Conservation (phyloP, 2,888 invertebrate species). For the Heteromyza rotundicornis region DNA sequence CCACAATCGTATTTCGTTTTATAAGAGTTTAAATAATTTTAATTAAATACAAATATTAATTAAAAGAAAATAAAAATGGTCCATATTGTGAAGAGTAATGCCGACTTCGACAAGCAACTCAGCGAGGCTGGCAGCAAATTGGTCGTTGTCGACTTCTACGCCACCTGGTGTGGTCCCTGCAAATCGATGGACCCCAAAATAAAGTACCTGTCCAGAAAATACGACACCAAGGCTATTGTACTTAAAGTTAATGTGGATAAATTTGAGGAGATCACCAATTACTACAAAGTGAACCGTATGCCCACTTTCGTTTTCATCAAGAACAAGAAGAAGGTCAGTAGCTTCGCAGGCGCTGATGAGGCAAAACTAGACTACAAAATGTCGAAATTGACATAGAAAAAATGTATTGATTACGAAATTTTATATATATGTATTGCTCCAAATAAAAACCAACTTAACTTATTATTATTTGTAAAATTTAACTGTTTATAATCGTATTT, state of each 20-base stretch:
- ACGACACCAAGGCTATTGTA: slow-evolving; percentile 26
- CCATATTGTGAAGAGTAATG: not conserved
- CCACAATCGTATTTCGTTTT: no score
- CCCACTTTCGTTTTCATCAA: slow-evolving; percentile 23
- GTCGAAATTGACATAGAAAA: slow-evolving; percentile 1
- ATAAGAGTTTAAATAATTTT: no score
- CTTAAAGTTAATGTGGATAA: slow-evolving; percentile 37
- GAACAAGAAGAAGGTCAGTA: slow-evolving; percentile 14
- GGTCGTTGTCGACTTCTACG: slow-evolving; percentile 7
- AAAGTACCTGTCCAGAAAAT: slow-evolving; percentile 23
- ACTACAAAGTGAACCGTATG: slow-evolving; percentile 33
- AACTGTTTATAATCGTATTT: no score
- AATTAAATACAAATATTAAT: no score
- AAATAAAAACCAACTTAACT: no score
- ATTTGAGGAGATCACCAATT: slow-evolving; percentile 28
- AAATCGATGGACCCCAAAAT: slow-evolving; percentile 33
- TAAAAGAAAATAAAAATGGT: no score
- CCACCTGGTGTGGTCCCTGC: slow-evolving; percentile 38
- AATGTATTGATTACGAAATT: not conserved
- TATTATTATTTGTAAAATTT: no score
- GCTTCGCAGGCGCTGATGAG: slow-evolving; percentile 17
- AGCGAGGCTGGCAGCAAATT: not conserved
- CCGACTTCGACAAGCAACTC: not conserved
- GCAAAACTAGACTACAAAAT: slow-evolving; percentile 7
- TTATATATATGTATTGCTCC: no score